These are phyloP conservation scores for Adelges cooleyi DNA, from an alignment of 1,140 invertebrate species.

Conservation along the genomic window DNA sequence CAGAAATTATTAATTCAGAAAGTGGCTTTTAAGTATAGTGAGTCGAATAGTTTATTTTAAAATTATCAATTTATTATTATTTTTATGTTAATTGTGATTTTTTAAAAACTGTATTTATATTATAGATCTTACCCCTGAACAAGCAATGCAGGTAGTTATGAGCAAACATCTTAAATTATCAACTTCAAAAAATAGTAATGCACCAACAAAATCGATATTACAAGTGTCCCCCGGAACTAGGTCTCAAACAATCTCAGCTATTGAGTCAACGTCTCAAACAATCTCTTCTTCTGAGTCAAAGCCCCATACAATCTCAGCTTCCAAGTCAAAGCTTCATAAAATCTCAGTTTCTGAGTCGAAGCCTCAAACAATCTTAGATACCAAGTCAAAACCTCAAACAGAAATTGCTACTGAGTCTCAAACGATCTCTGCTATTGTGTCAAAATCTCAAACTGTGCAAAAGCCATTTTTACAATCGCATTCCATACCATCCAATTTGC, in stretches of 20 bases:
- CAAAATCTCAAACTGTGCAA: not conserved
- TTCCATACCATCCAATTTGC: not conserved
- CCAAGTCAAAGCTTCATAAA: not conserved
- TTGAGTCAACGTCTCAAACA: not conserved
- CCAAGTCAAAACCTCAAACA: not conserved
- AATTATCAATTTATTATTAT: too few relatives aligned
- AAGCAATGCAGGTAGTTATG: slow-evolving; percentile 9
- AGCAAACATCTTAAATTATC: slow-evolving; percentile 3
- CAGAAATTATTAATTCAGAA: slow-evolving; percentile 22
- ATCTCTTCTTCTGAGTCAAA: not conserved
- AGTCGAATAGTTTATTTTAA: not conserved
- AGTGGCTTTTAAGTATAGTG: slow-evolving; percentile 21
- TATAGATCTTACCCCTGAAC: slow-evolving; percentile 18
- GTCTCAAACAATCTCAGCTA: not conserved
- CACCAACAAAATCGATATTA: not conserved
- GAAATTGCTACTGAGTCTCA: not conserved
- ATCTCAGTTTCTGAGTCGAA: not conserved
- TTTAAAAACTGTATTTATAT: not conserved
- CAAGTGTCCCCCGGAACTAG: slow-evolving; percentile 10
- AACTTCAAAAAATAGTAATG: not conserved
- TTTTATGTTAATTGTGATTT: too few relatives aligned
- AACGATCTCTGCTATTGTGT: not conserved
- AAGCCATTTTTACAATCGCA: slow-evolving; percentile 16
- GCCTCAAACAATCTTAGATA: not conserved
- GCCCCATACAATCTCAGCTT: not conserved